Evolutionary conservation across 2,113 vertebrate species (phyloP).

Genomic region (Acanthisitta chloris): DNA sequence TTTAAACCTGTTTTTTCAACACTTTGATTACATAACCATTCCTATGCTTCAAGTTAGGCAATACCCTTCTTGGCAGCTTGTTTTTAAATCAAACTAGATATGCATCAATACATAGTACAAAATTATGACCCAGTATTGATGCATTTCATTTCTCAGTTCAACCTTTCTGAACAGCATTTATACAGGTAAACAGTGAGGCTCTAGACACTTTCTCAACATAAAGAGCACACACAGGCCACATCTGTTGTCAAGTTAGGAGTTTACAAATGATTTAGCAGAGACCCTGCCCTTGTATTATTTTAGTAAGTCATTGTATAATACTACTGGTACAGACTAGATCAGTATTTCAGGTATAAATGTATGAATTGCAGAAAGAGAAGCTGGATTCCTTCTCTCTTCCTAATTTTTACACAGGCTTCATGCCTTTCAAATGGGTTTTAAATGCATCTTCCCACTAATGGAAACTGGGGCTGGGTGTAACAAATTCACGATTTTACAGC

Average conservation of each 20-base stretch:
- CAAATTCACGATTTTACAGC: neutral
- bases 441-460: neutral
- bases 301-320: neutral
- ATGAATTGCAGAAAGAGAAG: neutral
- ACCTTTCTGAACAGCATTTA: neutral
- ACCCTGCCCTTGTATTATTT: neutral
- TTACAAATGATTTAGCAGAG: neutral
- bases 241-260: neutral
- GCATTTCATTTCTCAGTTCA: neutral
- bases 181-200: neutral
- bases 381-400: neutral
- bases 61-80: neutral
- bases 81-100: neutral
- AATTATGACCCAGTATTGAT: neutral
- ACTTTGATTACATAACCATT: neutral
- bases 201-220: neutral
- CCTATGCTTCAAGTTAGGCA: neutral
- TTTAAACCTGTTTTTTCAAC: neutral
- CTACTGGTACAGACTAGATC: neutral
- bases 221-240: neutral
- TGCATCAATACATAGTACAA: neutral
- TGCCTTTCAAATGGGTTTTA: neutral
- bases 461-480: neutral
- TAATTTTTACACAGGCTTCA: neutral
- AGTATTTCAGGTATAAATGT: neutral